Evolutionary conservation across 2,797 vertebrate genomes (phyloP).

Genomic region (Syngnathus acus): DNA sequence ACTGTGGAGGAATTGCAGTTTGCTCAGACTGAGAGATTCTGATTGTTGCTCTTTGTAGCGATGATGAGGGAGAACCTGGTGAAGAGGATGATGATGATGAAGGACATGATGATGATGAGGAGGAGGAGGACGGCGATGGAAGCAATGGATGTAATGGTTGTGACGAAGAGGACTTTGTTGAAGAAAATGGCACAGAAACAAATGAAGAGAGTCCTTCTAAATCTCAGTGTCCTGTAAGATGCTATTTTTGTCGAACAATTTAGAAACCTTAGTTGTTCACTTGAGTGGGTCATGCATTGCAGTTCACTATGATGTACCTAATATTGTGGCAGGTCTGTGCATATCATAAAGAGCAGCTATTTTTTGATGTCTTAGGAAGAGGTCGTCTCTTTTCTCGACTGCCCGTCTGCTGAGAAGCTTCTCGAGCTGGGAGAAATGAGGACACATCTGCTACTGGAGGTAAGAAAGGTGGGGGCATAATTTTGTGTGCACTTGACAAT

Average conservation of each 20-base stretch:
- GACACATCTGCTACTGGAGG: slow-evolving; percentile 76
- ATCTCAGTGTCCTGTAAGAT: slow-evolving; percentile 39
- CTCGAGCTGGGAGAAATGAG: slow-evolving; percentile 79
- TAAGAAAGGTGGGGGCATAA: slow-evolving; percentile 22
- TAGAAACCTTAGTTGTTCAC: neutral
- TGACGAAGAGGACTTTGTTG: slow-evolving; percentile 46
- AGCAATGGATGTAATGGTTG: slow-evolving; percentile 47
- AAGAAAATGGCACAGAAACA: slow-evolving; percentile 51
- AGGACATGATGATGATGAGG: slow-evolving; percentile 65
- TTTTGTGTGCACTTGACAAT: neutral
- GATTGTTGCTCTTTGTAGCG: slow-evolving; percentile 51
- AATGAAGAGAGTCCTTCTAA: slow-evolving; percentile 48
- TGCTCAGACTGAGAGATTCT: neutral
- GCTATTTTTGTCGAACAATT: neutral
- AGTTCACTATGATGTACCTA: neutral
- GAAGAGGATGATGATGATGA: slow-evolving; percentile 56
- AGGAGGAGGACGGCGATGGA: slow-evolving; percentile 29
- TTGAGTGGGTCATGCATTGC: neutral
- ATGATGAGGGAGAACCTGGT: slow-evolving; percentile 79
- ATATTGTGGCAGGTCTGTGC: neutral
- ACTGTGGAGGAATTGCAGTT: neutral
- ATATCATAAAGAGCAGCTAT: neutral
- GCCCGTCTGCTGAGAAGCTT: slow-evolving; percentile 83
- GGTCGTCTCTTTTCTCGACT: slow-evolving; percentile 75
- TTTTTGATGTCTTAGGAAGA: slow-evolving; percentile 57